Evolutionary conservation across 2,888 invertebrate genomes (phyloP).

Genomic region (Drosophila falleni): DNA sequence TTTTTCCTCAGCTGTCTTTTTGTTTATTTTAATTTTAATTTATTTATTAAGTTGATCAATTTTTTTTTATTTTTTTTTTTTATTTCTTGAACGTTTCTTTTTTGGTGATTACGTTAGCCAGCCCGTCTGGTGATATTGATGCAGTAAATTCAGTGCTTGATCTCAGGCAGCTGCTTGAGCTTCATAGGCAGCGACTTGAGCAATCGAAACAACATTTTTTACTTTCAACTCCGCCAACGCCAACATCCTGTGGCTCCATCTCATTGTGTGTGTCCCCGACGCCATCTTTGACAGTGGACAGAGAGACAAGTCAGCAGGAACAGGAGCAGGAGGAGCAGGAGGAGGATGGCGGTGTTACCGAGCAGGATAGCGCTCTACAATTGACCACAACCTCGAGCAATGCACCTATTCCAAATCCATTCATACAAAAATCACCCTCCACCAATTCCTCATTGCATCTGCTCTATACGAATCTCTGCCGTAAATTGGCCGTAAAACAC

Average conservation of each 20-base stretch:
- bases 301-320: constrained; percentile 50
- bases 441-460: constrained; percentile 77
- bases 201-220: constrained; percentile 84
- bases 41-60: constrained; percentile 49
- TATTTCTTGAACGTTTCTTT: constrained; percentile 61
- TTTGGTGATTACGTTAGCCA: constrained; percentile 76
- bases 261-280: constrained; percentile 73
- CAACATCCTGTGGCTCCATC: constrained; percentile 74
- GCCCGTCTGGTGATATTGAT: constrained; percentile 54
- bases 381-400: constrained; percentile 63
- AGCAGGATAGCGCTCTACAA: constrained; percentile 72
- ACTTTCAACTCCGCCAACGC: constrained; percentile 83
- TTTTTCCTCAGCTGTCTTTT: constrained; percentile 5
- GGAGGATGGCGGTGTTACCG: constrained; percentile 60
- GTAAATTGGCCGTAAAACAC: constrained; percentile 64
- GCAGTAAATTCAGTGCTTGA: constrained; percentile 29
- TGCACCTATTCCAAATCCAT: not conserved
- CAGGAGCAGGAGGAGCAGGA: constrained; percentile 21
- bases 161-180: constrained; percentile 80
- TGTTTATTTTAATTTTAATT: constrained; percentile 13
- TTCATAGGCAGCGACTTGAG: constrained; percentile 82
- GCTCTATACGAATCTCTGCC: constrained; percentile 81
- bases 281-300: constrained; percentile 65
- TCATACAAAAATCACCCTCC: constrained; percentile 76
- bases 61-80: constrained; percentile 9